Evolutionary conservation across 2,113 vertebrate species (phyloP), one percentile per base, ranked within the genome.

Genomic region (Fukomys damarensis): DNA sequence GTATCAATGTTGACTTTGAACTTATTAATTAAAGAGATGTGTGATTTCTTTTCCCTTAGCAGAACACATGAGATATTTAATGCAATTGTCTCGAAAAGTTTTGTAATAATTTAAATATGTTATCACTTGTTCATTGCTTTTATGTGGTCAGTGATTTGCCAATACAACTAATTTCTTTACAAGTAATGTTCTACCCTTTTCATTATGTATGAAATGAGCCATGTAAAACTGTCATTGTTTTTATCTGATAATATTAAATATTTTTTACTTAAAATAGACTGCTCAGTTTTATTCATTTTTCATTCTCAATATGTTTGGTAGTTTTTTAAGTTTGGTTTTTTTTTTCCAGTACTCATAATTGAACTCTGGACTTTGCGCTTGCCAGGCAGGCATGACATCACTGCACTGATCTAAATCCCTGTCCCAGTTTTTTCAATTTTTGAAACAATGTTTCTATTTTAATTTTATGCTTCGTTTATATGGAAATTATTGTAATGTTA

Each of bases 211-310:
- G 77, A 83, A 96, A 85, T 96, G 86, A 97, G 89, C 56, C 59
- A 43, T 66, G 46, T 92, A 93, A 95, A 96, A 22, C 88, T 81
- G 49, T 3, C 56, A 52, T 0, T 88, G 26, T 95, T 92, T 97
- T 63, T 93, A 95, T 90, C 93, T 89, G 94, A 95, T 74, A 89
- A 83, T 95, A 97, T 96, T 97, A 97, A 98, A 97, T 98, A 97
- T 98, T 97, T 96, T 97, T 97, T 88, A 95, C 92, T 97, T 96
- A 92, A 96, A 96, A 84, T 83, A 92, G 49, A 24, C 19, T 58
- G 49, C 70, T 28, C 7, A 84, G 0, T 70, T 68, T 13, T 72
- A 79, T 54, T 19, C 1, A 52, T 80, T 38, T 58, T 54, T 91
- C 20, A 58, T 70, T 43, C 56, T 85, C 72, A 41, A 52, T 77